A percentile compares a stretch with the other conserved stretches of the same genome.
Evolutionary conservation across 2,888 invertebrate species (phyloP).

Genomic region (Folsomia candida): DNA sequence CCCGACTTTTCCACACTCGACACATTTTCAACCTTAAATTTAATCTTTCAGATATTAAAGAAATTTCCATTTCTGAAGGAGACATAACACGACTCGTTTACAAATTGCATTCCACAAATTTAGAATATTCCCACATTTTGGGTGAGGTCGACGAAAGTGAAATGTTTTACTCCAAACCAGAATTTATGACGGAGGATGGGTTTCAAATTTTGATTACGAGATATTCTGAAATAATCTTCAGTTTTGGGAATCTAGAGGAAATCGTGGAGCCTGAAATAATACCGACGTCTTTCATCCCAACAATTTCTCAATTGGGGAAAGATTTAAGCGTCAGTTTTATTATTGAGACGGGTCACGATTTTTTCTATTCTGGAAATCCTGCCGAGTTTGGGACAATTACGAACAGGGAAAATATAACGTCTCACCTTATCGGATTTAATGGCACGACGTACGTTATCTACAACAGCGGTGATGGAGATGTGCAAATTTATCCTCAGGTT

Average conservation of each 20-base stretch:
- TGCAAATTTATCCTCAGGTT: neutral
- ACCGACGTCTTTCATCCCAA: neutral
- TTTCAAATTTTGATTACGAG: neutral
- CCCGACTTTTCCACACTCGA: neutral
- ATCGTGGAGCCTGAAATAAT: neutral
- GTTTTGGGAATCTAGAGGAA: neutral
- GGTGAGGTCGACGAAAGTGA: neutral
- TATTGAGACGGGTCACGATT: neutral
- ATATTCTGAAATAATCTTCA: neutral
- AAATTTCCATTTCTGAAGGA: neutral
- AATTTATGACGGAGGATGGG: neutral
- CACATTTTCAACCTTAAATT: neutral
- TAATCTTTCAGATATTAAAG: neutral
- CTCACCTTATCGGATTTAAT: neutral
- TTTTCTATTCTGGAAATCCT: neutral
- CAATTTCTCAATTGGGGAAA: neutral
- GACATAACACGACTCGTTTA: neutral
- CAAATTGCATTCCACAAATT: neutral
- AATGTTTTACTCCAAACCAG: neutral
- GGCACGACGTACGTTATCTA: neutral
- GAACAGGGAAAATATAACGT: neutral
- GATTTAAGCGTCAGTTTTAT: neutral
- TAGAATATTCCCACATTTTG: neutral
- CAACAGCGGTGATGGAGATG: neutral
- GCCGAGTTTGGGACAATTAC: neutral